Evolutionary conservation across 1,140 invertebrate species (phyloP).

Genomic region (Lucilia sericata): DNA sequence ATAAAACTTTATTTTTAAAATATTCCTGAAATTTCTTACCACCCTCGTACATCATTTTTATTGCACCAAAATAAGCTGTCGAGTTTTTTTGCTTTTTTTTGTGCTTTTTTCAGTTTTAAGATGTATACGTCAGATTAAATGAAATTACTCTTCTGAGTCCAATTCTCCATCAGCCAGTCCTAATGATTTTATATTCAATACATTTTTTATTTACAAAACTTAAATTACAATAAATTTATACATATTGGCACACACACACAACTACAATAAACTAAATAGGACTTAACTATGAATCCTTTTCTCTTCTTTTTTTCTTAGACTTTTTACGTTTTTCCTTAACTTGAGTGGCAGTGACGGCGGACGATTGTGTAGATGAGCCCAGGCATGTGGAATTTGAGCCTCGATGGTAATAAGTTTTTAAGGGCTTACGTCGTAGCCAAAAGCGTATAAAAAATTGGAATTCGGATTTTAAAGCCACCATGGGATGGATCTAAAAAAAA

Average conservation of each 20-base stretch:
- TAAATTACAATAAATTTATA: constrained; percentile 30
- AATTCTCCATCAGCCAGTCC: too few relatives aligned
- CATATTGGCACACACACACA: neutral
- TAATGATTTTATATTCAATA: too few relatives aligned
- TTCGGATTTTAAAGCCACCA: constrained; percentile 74
- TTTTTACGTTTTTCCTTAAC: constrained; percentile 55
- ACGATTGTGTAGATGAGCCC: constrained; percentile 53
- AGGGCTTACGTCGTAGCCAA: constrained; percentile 74
- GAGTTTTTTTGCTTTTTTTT: neutral
- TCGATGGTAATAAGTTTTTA: constrained; percentile 66
- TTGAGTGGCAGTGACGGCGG: constrained; percentile 52
- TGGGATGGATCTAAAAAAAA: constrained; percentile 71
- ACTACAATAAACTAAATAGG: neutral
- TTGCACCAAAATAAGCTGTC: neutral
- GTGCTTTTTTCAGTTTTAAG: neutral
- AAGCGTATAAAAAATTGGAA: constrained; percentile 75
- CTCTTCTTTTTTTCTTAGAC: constrained; percentile 43
- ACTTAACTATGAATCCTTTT: neutral
- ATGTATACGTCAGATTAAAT: neutral
- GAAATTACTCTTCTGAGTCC: neutral
- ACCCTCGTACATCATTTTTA: neutral
- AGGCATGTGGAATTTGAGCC: constrained; percentile 61
- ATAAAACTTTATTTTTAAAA: too few relatives aligned
- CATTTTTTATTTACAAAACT: constrained; percentile 28
- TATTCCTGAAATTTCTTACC: too few relatives aligned